Percentiles rank a stretch among this genome's conserved stretches.
phyloP scores from a whole-genome alignment of 2,888 invertebrate species.

The Argyra leucocephala region DNA sequence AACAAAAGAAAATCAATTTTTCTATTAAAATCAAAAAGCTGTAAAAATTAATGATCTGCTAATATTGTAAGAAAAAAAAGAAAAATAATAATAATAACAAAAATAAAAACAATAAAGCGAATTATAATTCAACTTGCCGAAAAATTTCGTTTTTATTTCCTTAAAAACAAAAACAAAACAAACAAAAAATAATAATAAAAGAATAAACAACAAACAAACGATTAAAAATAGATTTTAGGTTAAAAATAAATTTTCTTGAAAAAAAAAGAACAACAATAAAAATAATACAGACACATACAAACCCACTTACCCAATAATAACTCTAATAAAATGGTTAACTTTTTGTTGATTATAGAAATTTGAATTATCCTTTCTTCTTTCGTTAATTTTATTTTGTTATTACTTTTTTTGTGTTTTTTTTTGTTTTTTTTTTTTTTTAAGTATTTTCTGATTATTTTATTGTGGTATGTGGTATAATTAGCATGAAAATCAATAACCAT shows the following conservation, averaged over 20 bases:
- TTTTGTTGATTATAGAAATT: too few relatives aligned
- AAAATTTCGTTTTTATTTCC: not conserved
- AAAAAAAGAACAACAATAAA: not conserved
- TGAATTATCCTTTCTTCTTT: not conserved
- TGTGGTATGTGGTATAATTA: not conserved
- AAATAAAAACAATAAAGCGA: not conserved
- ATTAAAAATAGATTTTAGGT: slow-evolving; percentile 3
- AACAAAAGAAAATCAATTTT: not conserved
- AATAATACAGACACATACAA: not conserved
- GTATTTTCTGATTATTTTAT: not conserved
- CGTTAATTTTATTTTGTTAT: not conserved
- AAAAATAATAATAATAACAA: not conserved
- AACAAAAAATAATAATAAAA: not conserved
- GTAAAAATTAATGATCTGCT: slow-evolving; percentile 6
- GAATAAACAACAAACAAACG: not conserved
- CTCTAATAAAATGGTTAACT: too few relatives aligned
- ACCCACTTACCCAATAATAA: too few relatives aligned
- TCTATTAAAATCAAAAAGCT: slow-evolving; percentile 1
- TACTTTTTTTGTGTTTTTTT: too few relatives aligned
- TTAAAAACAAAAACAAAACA: not conserved
- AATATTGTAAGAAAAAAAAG: not conserved
- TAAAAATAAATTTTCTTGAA: not conserved
- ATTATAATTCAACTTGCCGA: slow-evolving; percentile 4
- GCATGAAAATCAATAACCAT: not conserved
- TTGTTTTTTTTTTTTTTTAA: not conserved